These are phyloP conservation scores for Craseonycteris thonglongyai DNA, from an alignment of 2,113 vertebrate species.

Conservation along the genomic window DNA sequence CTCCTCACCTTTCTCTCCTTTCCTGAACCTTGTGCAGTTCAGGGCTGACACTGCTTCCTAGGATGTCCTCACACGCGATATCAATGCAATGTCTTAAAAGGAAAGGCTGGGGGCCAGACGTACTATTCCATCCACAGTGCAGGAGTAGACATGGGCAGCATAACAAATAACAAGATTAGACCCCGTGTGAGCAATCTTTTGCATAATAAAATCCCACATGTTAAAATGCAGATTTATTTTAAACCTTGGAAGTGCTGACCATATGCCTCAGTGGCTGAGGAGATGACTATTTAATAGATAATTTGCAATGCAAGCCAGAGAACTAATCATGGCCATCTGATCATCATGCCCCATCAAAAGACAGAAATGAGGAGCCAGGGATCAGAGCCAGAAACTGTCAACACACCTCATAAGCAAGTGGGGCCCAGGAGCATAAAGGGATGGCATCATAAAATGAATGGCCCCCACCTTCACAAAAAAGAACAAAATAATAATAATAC, in stretches of 20 bases:
- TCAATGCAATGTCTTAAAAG: not conserved
- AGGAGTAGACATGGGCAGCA: not conserved
- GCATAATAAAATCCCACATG: conserved; percentile 68
- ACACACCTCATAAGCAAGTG: not conserved
- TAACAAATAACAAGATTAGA: conserved; percentile 40
- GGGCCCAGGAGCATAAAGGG: not conserved
- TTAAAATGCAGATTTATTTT: conserved; percentile 70
- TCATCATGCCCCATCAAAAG: conserved; percentile 41
- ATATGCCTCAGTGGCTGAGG: conserved; percentile 60
- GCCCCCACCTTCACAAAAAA: not conserved
- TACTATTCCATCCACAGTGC: conserved; percentile 20
- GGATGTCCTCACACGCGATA: not conserved
- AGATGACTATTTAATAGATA: conserved; percentile 62
- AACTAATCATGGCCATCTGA: conserved; percentile 65
- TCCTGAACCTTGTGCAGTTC: not conserved
- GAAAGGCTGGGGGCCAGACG: not conserved
- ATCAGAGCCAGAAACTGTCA: conserved; percentile 11
- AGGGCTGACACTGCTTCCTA: not conserved
- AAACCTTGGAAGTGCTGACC: conserved; percentile 60
- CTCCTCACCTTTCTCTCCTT: not conserved
- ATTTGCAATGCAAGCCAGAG: conserved; percentile 51
- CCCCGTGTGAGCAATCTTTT: conserved; percentile 35
- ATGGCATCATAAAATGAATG: not conserved
- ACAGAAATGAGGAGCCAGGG: conserved; percentile 9
- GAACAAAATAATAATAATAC: not conserved